Base-by-base conservation (phyloP, 2,797 vertebrate species). In the Enteromius fasciolatus region DNA sequence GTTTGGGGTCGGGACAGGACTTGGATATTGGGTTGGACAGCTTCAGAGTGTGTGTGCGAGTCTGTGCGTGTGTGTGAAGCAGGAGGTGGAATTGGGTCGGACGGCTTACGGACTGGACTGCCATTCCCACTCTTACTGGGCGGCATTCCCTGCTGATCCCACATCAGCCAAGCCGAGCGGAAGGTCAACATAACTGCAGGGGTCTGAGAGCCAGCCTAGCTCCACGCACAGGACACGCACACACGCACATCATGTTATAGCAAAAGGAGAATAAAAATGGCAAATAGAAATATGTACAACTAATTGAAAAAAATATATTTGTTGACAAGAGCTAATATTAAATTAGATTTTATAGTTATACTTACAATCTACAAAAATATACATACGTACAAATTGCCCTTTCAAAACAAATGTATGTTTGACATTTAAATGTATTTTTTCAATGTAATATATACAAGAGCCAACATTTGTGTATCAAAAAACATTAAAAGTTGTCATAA, bases 141-240 rank as follows among this genome's bases (percentile, higher is more conserved):
- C 88, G 89, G 85, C 90, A 92, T 93, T 93, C 93, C 93, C 92
- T 91, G 92, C 91, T 88, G 90, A 92, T 94, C 94, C 87, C 86
- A 90, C 90, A 85, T 89, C 93, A 93, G 92, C 89, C 92, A 94
- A 94, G 84, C 92, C 92, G 90, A 93, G 91, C 92, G 92, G 92
- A 95, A 95, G 93, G 94, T 93, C 94, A 95, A 95, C 94, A 94
- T 93, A 93, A 91, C 93, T 91, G 91, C 91, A 91, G 93, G 93
- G 91, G 90, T 86, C 83, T 79, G 79, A 85, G 81, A 88, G 87
- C 91, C 86, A 86, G 85, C 33, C 36, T 59, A 25, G 12, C 73
- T 68, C 6, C 6, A 59, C 4, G 18, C 33, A 63, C 46, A 76
- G 79, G 84, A 78, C 89, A 76, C 36, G 9, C 85, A 87, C 74